Evolutionary conservation across 1,140 invertebrate species (phyloP), one percentile per base, ranked within the genome.

Genomic region (Drosophila ficusphila): DNA sequence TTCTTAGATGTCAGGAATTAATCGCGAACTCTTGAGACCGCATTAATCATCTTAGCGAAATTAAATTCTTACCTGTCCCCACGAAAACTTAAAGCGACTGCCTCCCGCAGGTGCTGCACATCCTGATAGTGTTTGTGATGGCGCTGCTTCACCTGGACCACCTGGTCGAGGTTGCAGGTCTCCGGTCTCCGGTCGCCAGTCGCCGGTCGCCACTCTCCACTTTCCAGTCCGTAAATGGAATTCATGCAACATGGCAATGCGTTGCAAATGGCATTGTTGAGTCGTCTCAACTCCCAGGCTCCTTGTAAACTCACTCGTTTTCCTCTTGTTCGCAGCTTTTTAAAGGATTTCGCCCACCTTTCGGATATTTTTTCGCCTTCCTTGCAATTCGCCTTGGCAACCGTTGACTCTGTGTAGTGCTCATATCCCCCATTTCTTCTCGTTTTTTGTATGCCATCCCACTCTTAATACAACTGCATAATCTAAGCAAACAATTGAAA

Each of bases 401-500:
- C 69, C 69, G 39, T 27, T 47, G 69, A 61, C 44, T 46, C 47
- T 27, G 21, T 29, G 21, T 34, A 33, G 23, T 42, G 27, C 27
- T 36, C 25, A 27, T 31, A 36, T 18, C 29, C 19, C 44, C 21
- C 18, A 29, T 16, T 53, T 25, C 23, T 33, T 38, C 42, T 36
- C 21, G 53, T 23, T 47, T 61, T 58, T 69, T 64, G n/a, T 76
- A 31, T 41, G 14, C 61, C 54, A 16, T 29, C 39, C 39, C 7
- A 36, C 54, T 76, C 73, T 75, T 88, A 88, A 82, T 88, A 88
- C 83, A 89, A 65, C 82, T 88, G 83, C 83, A 86, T 86, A 88
- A 86, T 81, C 82, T 86, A 82, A 82, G 82, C 74, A 88, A 88
- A 88, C 82, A 88, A 88, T 88, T 88, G 83, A 89, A 88, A 88